phyloP scores from a whole-genome alignment of 1,140 invertebrate species.

The Eueides isabella region DNA sequence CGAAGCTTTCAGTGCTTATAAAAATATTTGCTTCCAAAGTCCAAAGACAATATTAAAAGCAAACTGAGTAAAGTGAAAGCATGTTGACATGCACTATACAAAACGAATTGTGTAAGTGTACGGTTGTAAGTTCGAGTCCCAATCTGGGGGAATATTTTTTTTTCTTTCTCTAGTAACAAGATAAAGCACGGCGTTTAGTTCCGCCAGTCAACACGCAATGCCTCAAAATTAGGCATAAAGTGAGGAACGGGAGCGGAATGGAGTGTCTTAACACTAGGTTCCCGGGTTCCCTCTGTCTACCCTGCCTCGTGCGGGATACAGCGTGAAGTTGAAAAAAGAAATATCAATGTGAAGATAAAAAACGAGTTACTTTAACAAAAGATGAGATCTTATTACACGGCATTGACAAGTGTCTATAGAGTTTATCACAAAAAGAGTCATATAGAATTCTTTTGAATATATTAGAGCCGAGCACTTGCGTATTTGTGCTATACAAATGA shows the following conservation, averaged over 20 bases:
- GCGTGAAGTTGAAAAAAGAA: background rate
- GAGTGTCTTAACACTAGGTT: background rate
- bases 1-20: background rate
- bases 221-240: background rate
- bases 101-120: background rate
- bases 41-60: background rate
- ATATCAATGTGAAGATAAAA: background rate
- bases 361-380: background rate
- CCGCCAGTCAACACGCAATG: no score
- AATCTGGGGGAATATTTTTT: background rate
- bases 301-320: background rate
- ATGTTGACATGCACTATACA: background rate
- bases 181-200: no score
- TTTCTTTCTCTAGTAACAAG: no score
- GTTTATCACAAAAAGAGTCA: background rate
- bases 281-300: background rate
- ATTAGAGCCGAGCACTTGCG: background rate
- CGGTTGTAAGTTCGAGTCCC: background rate
- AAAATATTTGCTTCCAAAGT: background rate
- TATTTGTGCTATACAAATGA: background rate
- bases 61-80: background rate
- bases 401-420: background rate
- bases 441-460: conserved; percentile 2
- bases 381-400: background rate
- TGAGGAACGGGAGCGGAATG: background rate